Evolutionary conservation across 2,113 vertebrate genomes (phyloP).

Genomic region (Rostratula benghalensis): DNA sequence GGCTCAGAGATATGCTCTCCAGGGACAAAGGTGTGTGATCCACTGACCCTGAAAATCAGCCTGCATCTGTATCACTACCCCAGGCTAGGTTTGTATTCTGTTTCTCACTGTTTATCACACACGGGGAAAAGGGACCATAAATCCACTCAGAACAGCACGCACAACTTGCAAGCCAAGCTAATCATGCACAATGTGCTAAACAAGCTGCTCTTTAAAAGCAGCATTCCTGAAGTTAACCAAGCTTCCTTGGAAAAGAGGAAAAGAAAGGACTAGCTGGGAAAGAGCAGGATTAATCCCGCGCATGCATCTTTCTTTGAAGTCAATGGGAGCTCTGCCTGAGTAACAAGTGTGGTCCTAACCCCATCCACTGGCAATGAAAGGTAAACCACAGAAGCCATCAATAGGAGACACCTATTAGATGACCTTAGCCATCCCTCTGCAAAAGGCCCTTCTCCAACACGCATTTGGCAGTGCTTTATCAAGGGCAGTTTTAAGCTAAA

Average conservation of each 20-base stretch:
- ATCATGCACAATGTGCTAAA: background rate
- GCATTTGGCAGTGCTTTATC: background rate
- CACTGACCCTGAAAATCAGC: background rate
- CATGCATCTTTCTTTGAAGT: constrained; percentile 26
- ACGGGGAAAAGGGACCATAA: background rate
- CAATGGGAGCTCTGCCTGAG: constrained; percentile 12
- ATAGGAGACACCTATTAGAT: constrained; percentile 10
- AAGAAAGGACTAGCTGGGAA: background rate
- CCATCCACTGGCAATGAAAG: constrained; percentile 60
- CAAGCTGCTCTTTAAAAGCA: background rate
- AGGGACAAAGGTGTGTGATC: background rate
- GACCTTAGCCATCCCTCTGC: background rate
- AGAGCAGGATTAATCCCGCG: constrained; percentile 47
- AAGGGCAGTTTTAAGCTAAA: constrained; percentile 16
- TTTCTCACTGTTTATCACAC: background rate
- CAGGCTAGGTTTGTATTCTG: background rate
- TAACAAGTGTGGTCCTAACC: constrained; percentile 58
- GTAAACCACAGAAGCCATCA: constrained; percentile 44
- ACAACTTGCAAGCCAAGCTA: background rate
- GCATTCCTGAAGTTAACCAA: background rate
- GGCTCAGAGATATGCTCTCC: background rate
- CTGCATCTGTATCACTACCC: background rate
- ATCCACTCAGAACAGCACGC: background rate
- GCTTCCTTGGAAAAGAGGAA: background rate
- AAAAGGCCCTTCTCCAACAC: background rate